Evolutionary conservation across 2,113 vertebrate genomes (phyloP), one percentile per base, ranked within the genome.

Genomic region (Tachuris rubrigastra): DNA sequence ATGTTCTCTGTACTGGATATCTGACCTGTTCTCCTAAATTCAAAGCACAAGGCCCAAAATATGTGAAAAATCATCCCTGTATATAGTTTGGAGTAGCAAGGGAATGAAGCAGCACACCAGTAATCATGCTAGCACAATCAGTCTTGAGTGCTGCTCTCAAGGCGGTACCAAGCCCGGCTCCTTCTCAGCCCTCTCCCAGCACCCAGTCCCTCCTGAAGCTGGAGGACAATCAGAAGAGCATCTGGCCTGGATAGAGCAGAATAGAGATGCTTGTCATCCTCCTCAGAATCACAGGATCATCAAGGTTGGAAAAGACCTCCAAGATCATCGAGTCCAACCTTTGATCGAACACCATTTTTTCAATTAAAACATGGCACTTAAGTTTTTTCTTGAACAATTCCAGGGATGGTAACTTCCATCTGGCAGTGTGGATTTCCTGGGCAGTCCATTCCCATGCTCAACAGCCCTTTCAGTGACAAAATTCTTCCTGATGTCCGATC

Each of bases 211-310:
- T 47, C 20, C 49, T 42, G n/a, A 9, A 22, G 27, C 35, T 69
- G 44, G 30, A 76, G 42, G 14, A 71, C 28, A 66, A 33, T n/a
- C 28, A 72, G 44, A 55, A 59, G 50, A 81, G 14, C n/a, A 44
- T 17, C 14, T 62, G 53, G 42, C 27, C 15, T 1, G 1, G 31
- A 8, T 2, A 1, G 55, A 75, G 27, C 30, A 42, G 58, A 42
- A 30, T 1, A 1, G 19, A 79, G 56, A 5, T 0, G 1, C 12
- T 19, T 5, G 0, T 30, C 35, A 18, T 62, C 31, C 53, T 49
- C 30, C 42, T 73, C 60, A 22, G 13, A 65, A 65, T 65, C 39
- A 42, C 22, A 22, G 39, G 42, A 42, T 42, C 28, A 42, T 22
- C 62, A 65, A 31, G 28, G 28, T 31, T 42, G 28, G 39, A 65